phyloP scores from a whole-genome alignment of 2,797 vertebrate genomes.

The Decapterus maruadsi region DNA sequence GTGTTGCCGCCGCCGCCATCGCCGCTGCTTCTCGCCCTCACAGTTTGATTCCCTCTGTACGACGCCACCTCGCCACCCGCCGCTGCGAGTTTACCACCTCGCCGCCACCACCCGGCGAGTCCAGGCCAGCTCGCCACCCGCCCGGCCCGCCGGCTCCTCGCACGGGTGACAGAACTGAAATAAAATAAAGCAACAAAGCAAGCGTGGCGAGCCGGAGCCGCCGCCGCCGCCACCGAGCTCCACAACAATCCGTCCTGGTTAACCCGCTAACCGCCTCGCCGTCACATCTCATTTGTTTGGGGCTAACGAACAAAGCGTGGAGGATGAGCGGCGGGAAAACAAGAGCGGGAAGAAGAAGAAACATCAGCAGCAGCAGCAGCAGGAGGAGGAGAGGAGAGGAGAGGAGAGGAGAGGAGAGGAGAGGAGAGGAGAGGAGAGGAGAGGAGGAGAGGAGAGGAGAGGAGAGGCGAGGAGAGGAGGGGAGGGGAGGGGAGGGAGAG shows the following conservation, averaged over 20 bases:
- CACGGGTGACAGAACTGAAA: slow-evolving; percentile 44
- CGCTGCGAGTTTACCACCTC: slow-evolving; percentile 53
- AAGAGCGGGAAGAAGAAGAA: background rate
- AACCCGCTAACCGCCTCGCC: slow-evolving; percentile 34
- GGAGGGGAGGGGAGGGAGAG: too few species aligned
- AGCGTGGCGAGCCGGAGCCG: slow-evolving; percentile 46
- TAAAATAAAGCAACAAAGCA: slow-evolving; percentile 32
- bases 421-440: too few species aligned
- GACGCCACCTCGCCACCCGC: slow-evolving; percentile 31
- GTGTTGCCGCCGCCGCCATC: slow-evolving; percentile 49
- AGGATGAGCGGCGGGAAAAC: slow-evolving; percentile 21
- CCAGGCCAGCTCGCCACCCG: slow-evolving; percentile 16
- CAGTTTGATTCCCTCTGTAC: slow-evolving; percentile 65
- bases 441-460: too few species aligned
- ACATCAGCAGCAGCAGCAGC: background rate
- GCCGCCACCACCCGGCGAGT: slow-evolving; percentile 40
- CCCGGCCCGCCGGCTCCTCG: slow-evolving; percentile 12
- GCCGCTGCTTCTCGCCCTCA: slow-evolving; percentile 48
- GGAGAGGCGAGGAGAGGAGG: too few species aligned
- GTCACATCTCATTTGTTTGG: slow-evolving; percentile 56
- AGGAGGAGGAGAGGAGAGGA: slow-evolving; percentile 1
- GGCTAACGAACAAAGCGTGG: slow-evolving; percentile 52
- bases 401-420: too few species aligned
- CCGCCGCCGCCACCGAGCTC: background rate
- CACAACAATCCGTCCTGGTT: slow-evolving; percentile 53